Evolutionary conservation across 1,140 invertebrate species (phyloP).

Genomic region (Rhyacophila brunnea): DNA sequence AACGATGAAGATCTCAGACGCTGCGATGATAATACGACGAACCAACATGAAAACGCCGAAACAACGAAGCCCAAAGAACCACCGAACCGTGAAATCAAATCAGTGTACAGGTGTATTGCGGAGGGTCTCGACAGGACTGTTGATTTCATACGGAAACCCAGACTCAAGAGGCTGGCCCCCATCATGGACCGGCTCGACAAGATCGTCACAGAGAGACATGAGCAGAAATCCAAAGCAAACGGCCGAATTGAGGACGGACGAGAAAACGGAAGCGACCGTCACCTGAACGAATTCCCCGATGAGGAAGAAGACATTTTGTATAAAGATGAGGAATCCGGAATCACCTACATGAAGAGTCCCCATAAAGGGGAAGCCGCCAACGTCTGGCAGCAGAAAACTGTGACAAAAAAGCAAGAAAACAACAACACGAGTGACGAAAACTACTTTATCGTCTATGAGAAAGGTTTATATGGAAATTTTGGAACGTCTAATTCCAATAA

Average conservation of each 20-base stretch:
- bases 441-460: constrained; percentile 47
- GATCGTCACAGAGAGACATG: constrained; percentile 42
- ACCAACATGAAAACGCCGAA: neutral
- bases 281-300: constrained; percentile 1
- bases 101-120: neutral
- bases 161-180: constrained; percentile 44
- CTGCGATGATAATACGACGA: neutral
- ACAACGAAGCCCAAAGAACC: neutral
- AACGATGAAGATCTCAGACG: neutral
- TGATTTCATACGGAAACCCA: constrained; percentile 46
- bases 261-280: neutral
- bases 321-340: constrained; percentile 46
- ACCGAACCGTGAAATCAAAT: neutral
- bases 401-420: neutral
- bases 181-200: constrained; percentile 45
- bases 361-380: constrained; percentile 14
- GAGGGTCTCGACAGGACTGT: constrained; percentile 2
- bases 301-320: constrained; percentile 44
- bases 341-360: constrained; percentile 38
- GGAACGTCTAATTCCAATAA: constrained; percentile 21
- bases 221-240: constrained; percentile 10
- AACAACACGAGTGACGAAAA: constrained; percentile 33
- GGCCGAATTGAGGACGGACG: neutral
- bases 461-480: constrained; percentile 49
- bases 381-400: too few species aligned